These are phyloP conservation scores for Macropis europaea DNA, from an alignment of 2,888 invertebrate genomes.

Conservation along the genomic window DNA sequence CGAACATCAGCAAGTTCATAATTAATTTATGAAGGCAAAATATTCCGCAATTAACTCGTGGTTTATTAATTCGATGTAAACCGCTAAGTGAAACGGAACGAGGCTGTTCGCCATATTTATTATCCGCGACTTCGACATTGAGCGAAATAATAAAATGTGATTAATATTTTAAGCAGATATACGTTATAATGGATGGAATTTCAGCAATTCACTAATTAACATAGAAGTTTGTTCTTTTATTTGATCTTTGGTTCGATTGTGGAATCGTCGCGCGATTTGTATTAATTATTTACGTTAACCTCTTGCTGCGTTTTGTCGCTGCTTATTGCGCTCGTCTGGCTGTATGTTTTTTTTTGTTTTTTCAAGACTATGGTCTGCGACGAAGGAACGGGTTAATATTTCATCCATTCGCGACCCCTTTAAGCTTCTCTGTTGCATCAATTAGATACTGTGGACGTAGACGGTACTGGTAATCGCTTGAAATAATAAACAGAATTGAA, in stretches of 20 bases:
- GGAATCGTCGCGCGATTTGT: not conserved
- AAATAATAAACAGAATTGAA: constrained; percentile 40
- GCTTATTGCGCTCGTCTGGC: not conserved
- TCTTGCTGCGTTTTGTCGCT: not conserved
- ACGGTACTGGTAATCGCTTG: constrained; percentile 30
- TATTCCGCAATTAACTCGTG: too few species aligned
- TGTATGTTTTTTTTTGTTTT: not conserved
- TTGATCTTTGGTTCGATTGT: not conserved
- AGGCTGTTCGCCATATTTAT: too few species aligned
- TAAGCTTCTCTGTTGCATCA: constrained; percentile 27
- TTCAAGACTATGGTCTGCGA: constrained; percentile 12
- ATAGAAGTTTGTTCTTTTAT: not conserved
- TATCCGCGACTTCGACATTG: too few species aligned
- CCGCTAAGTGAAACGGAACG: too few species aligned
- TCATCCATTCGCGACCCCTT: constrained; percentile 47
- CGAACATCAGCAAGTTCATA: too few species aligned
- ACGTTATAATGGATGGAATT: not conserved
- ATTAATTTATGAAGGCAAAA: too few species aligned
- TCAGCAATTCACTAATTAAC: constrained; percentile 1
- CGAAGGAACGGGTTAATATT: constrained; percentile 45
- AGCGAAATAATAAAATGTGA: too few species aligned
- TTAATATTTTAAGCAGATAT: not conserved
- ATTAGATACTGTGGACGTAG: constrained; percentile 25
- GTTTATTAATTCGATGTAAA: too few species aligned
- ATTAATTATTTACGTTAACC: constrained; percentile 8